Evolutionary conservation across 2,888 invertebrate genomes (phyloP), one percentile per base, ranked within the genome.

Genomic region (Teinopalpus imperialis): DNA sequence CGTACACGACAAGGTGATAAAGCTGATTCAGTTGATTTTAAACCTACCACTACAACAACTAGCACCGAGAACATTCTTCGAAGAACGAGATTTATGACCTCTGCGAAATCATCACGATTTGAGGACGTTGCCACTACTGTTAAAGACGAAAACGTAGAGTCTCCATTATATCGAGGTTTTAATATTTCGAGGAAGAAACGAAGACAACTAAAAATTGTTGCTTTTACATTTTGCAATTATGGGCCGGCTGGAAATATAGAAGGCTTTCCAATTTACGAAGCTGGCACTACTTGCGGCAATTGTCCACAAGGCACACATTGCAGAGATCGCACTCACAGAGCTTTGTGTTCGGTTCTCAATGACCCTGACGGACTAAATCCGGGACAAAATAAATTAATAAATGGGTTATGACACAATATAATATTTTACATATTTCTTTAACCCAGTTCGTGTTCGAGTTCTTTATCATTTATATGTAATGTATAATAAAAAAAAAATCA

Each of bases 191-290:
- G 56, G 7, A 63, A 56, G 14, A 63, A 55, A 37, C 57, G 63
- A 1, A 63, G 60, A 32, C 76, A 79, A n/a, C 58, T 74, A 0
- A 77, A 71, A 43, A 74, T 87, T 43, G 63, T 87, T 36, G 83
- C 83, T 0, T 85, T 74, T 48, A 87, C 87, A 1, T 74, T 87
- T 60, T 88, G 88, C 54, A 87, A 88, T 53, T 88, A 88, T 49
- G 88, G 86, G 0, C 88, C 88, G 3, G 86, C 86, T 1, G 88
- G 88, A 1, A 87, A 88, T 55, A 77, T 85, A 9, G 80, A 82
- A 18, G 87, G 87, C 0, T 87, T 86, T 46, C 87, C 87, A 1
- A 83, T 87, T 49, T 87, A 87, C 43, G 78, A 81, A 52, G 75
- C 79, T 3, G 87, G 86, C 0, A 27, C 52, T 0, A 69, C 77